Base-by-base conservation (phyloP, 1,140 invertebrate species). In the Triops longicaudatus region DNA sequence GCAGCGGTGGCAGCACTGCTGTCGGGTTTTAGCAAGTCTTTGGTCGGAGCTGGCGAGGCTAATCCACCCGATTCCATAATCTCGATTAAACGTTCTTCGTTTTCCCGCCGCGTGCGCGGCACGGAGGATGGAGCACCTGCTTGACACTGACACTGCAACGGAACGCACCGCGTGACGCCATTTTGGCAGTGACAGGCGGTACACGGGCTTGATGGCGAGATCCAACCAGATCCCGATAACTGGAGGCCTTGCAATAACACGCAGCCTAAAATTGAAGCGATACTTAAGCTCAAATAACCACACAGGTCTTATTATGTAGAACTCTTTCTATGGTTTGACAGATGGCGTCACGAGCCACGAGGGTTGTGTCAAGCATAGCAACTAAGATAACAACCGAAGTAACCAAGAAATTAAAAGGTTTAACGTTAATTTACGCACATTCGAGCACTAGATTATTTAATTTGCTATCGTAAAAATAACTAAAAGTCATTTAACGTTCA, bases 151-250 rank as follows among this genome's bases (percentile, higher is more conserved):
- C 91, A 92, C 37, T 82, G 76, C 5, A 85, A 86, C 44, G 86
- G 86, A 71, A 86, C 84, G 81, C 91, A 92, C 0, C 84, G 87
- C 17, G 90, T 85, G 0, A 89, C 87, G n/a, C 91, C 91, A 74
- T 86, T 82, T 71, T 86, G 82, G 79, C 89, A 91, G 1, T 83
- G 84, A 80, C 91, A 92, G 28, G 83, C 85, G 73, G 86, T 85
- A 80, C 91, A 92, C 1, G 87, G 86, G 80, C 88, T 85, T 22
- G 80, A 75, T n/a, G 41, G 7, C 77, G 37, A 77, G 74, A 44
- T 78, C 78, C 63, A 79, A 44, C 71, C 77, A 75, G 78, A 75
- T 78, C 73, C 76, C 79, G 80, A 31, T 5, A 43, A 22, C n/a
- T 41, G 28, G 27, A 27, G 71, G 28, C 72, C n/a, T 77, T 50